Base-by-base conservation (phyloP, 2,113 vertebrate species). In the Ameiurus melas region DNA sequence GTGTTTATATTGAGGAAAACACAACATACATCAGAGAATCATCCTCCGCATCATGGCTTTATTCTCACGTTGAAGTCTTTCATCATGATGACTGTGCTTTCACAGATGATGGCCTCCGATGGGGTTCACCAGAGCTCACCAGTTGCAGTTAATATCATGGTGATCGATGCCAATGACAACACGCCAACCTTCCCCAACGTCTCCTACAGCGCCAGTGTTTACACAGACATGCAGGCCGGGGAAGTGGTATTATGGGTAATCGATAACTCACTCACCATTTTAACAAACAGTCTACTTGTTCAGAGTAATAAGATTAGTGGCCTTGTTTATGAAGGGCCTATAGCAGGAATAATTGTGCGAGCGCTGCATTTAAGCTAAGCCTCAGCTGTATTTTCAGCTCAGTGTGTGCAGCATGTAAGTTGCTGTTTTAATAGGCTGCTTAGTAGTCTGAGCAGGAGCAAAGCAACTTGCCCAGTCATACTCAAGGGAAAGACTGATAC, bases 131-230 rank as follows among this genome's bases (percentile, higher is more conserved):
- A 97, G 93, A 99, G 98, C 62, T 1, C 86, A 25, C 96, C 97
- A 0, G 97, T 98, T 66, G 94, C 94, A 0, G 95, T 99, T 93
- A 96, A 95, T 66, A 97, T 99, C 89, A 64, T 95, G 7, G 97
- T 99, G 92, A 93, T 99, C n/a, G 98, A 99, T 90, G 97, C 97
- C 22, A 99, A 99, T 8, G 98, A 99, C 90, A 99, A 99, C 89
- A 95, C 97, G 0, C 98, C 98, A 1, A 95, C 97, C 25, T 99
- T 99, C 91, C 94, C 96, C 16, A 97, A 98, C 70, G 96, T 98
- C 60, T 99, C 98, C 0, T 99, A 99, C 90, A 94, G 90, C 4
- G 95, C 98, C 90, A 96, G 97, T 90, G 94, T 99, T 88, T 99
- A 98, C 39, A 98, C 98, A 0, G 95, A 99, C 43, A 98, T 98